Conservation (phyloP, 1,140 invertebrate genomes). For the Prorops nasuta region DNA sequence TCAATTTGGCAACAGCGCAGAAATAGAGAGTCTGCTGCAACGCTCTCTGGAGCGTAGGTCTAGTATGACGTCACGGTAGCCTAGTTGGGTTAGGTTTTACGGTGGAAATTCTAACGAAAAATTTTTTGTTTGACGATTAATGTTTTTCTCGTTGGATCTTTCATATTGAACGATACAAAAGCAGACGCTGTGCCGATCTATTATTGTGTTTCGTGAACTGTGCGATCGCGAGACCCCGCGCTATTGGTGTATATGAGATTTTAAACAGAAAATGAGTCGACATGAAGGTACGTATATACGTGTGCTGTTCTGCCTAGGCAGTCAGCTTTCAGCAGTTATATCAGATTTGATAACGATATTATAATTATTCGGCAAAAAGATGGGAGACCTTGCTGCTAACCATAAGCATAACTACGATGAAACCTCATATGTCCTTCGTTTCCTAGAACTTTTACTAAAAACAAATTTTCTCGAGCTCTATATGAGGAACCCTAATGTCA, state of each 20-base stretch:
- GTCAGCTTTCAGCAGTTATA: slow-evolving; percentile 18
- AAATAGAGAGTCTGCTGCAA: background rate
- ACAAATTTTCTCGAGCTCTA: slow-evolving; percentile 20
- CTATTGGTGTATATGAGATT: slow-evolving; percentile 59
- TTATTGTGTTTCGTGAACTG: slow-evolving; percentile 50
- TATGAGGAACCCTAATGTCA: slow-evolving; percentile 42
- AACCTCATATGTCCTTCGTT: too few relatives aligned
- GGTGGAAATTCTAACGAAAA: slow-evolving; percentile 66
- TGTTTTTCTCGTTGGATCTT: slow-evolving; percentile 57
- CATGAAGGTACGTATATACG: slow-evolving; percentile 71
- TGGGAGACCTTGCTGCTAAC: too few relatives aligned
- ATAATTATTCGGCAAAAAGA: too few relatives aligned
- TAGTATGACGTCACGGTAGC: slow-evolving; percentile 69
- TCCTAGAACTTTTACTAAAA: slow-evolving; percentile 16
- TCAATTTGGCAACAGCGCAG: background rate
- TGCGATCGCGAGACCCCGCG: slow-evolving; percentile 50
- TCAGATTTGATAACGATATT: too few relatives aligned
- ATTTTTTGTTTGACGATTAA: slow-evolving; percentile 64
- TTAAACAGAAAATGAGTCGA: slow-evolving; percentile 72
- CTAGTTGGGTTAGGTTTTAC: slow-evolving; percentile 72
- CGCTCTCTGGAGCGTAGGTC: slow-evolving; percentile 29
- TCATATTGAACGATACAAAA: slow-evolving; percentile 20
- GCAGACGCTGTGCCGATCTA: slow-evolving; percentile 14
- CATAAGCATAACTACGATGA: too few relatives aligned
- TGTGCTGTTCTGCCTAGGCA: slow-evolving; percentile 28